Evolutionary conservation across 2,113 vertebrate genomes (phyloP), one percentile per base, ranked within the genome.

Genomic region (Casuarius casuarius): DNA sequence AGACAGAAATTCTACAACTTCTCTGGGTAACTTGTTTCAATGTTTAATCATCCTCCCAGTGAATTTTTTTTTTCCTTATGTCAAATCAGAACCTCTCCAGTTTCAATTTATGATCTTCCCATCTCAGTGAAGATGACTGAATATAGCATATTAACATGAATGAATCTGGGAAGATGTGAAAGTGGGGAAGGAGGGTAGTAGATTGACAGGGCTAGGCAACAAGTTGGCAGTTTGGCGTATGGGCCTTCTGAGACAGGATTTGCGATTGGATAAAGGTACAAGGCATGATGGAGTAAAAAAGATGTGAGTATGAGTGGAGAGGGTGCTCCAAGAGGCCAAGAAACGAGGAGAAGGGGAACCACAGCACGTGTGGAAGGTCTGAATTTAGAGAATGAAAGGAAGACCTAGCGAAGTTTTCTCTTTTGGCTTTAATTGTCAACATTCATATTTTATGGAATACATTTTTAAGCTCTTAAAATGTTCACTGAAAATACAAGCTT

Each of bases 181-280:
- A 6, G 3, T 84, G 51, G 54, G 66, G 46, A 22, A 77, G 44
- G 62, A 58, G 28, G n/a, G 14, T 52, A 62, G 51, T 46, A 59
- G 68, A 7, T 56, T 81, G 0, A 1, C 0, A 2, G 65, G 52
- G 22, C 21, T 77, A 6, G 25, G 14, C 23, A 75, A 11, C 29
- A 42, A 61, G 5, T 38, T 76, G 16, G 7, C 71, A 66, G 66
- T 84, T 77, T 65, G n/a, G 7, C 59, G 9, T 61, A 42, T 56
- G 59, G 29, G 44, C 49, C 23, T 92, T 78, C 44, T 46, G 58
- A 51, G 16, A 7, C 38, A 8, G 26, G 80, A 49, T 19, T 67
- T 63, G 2, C 17, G 13, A 9, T 1, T n/a, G 71, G 52, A 33
- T 31, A 20, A 54, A 12, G 61, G 13, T 23, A 38, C 26, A 31